Evolutionary conservation across 2,797 vertebrate genomes (phyloP).

Genomic region (Argyrosomus regius): DNA sequence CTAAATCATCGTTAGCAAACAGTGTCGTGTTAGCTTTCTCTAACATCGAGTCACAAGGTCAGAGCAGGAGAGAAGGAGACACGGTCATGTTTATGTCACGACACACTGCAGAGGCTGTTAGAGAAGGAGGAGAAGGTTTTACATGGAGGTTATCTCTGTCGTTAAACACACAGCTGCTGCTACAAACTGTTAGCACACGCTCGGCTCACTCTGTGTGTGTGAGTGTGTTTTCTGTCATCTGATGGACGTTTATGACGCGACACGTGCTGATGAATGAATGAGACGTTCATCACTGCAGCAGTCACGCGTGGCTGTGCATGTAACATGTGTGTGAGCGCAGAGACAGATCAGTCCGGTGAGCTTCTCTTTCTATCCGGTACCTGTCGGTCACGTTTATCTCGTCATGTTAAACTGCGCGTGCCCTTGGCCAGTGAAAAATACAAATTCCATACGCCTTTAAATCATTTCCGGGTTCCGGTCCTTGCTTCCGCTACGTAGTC

Average conservation of each 20-base stretch:
- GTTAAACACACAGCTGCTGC: neutral
- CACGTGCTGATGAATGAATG: neutral
- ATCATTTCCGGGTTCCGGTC: constrained; percentile 23
- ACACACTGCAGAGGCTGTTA: accelerated
- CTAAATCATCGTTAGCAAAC: constrained; percentile 41
- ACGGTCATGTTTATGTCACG: neutral
- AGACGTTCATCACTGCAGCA: neutral
- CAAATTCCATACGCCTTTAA: neutral
- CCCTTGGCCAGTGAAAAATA: constrained; percentile 5
- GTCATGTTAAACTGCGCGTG: neutral
- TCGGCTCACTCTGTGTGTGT: no score
- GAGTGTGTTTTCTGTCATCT: neutral
- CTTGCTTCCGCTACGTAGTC: constrained; percentile 27
- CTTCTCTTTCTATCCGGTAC: no score
- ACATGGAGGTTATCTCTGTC: neutral
- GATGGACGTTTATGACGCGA: no score
- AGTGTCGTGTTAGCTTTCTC: constrained; percentile 42
- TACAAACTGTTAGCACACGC: neutral
- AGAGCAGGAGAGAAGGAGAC: no score
- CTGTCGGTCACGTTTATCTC: accelerated
- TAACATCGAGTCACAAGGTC: constrained; percentile 75
- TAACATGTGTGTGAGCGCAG: neutral
- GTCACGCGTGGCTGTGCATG: neutral
- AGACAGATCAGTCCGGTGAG: neutral
- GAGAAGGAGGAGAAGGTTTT: accelerated